phyloP scores from a whole-genome alignment of 2,888 invertebrate genomes.

The Loripinus fragilis region DNA sequence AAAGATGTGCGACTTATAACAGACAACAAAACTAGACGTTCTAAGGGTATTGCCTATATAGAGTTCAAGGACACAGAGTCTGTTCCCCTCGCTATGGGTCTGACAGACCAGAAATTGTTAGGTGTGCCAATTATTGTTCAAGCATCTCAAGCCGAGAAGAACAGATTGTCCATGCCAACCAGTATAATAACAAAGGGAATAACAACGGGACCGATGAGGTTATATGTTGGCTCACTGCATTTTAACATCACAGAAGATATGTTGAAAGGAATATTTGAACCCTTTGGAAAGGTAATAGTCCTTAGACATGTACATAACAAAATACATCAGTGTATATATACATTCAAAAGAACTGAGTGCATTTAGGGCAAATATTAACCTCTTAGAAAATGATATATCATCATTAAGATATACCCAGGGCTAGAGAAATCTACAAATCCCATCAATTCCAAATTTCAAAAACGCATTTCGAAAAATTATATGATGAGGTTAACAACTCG shows the following conservation, averaged over 20 bases:
- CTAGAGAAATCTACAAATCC: no score
- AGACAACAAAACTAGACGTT: conserved; percentile 98
- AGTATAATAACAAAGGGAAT: conserved; percentile 68
- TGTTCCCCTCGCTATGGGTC: conserved; percentile 96
- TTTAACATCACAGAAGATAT: conserved; percentile 99
- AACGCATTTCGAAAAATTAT: no score
- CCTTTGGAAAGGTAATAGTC: conserved; percentile 91
- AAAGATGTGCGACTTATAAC: conserved; percentile 99
- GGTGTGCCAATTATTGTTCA: conserved; percentile 99
- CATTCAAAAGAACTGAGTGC: no score
- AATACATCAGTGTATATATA: no score
- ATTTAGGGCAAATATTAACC: no score
- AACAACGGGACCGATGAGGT: conserved; percentile 94
- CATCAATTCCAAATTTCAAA: no score
- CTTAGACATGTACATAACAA: no score
- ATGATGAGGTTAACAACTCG: no score
- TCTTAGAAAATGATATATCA: no score
- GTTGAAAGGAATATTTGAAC: conserved; percentile 99
- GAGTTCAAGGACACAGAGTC: conserved; percentile 99
- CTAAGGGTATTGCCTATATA: conserved; percentile 99
- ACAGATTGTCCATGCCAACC: conserved; percentile 83
- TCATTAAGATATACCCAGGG: no score
- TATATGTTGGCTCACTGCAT: conserved; percentile 98
- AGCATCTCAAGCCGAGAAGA: conserved; percentile 95
- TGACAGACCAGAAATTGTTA: conserved; percentile 97